Conservation (phyloP, 2,797 vertebrate species). For the Gorsachius magnificus region DNA sequence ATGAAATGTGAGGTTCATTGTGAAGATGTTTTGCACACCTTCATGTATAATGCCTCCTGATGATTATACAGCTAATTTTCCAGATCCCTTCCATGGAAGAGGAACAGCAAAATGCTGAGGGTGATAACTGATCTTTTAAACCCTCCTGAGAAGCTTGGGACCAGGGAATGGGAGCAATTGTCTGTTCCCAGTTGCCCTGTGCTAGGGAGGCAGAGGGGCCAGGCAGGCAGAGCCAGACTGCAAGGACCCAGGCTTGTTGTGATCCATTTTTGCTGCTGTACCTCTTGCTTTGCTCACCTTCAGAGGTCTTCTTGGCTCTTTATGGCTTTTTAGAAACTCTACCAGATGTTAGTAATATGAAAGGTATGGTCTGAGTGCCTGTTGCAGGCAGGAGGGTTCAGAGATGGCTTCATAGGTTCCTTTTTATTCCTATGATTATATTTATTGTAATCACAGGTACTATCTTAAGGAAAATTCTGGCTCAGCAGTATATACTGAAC, state of each 20-base stretch:
- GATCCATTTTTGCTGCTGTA: background rate
- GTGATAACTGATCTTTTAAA: background rate
- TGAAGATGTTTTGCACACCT: background rate
- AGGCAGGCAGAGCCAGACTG: background rate
- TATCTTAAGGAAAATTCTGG: background rate
- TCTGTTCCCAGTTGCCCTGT: background rate
- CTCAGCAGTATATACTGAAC: background rate
- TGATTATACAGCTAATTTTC: background rate
- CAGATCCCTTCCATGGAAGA: background rate
- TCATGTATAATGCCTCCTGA: background rate
- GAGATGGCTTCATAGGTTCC: background rate
- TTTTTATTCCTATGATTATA: background rate
- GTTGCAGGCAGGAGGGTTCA: background rate
- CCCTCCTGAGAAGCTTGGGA: background rate
- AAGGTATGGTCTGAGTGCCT: background rate
- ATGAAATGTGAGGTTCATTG: background rate
- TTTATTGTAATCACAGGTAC: background rate
- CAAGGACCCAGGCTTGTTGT: background rate
- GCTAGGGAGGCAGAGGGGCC: background rate
- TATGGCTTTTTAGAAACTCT: background rate
- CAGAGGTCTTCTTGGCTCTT: background rate
- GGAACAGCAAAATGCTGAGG: background rate
- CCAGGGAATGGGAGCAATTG: background rate
- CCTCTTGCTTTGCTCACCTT: background rate
- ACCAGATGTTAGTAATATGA: background rate